These are phyloP conservation scores for Hystrix brachyura DNA, from an alignment of 2,113 vertebrate genomes.

Conservation along the genomic window DNA sequence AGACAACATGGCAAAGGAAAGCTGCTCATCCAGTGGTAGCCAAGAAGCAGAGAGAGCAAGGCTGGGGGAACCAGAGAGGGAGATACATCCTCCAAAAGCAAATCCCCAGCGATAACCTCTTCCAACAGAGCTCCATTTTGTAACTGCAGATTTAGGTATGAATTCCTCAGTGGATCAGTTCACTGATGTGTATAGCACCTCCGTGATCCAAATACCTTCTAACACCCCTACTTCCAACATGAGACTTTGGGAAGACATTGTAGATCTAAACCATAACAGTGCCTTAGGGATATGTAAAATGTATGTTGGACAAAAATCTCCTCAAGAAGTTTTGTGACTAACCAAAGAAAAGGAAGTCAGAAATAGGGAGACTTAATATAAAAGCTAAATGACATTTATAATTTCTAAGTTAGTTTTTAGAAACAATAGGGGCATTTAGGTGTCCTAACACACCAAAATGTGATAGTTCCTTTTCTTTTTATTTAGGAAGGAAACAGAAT, in stretches of 20 bases:
- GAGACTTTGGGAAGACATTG: background rate
- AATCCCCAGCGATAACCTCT: background rate
- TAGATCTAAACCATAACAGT: background rate
- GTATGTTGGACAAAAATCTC: background rate
- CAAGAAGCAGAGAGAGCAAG: background rate
- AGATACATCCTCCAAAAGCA: background rate
- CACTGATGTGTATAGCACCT: background rate
- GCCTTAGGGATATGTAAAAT: background rate
- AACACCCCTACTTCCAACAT: background rate
- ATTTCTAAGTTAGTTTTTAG: constrained; percentile 10
- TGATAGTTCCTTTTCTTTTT: background rate
- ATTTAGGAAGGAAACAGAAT: background rate
- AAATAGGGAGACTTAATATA: background rate
- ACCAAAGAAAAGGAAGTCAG: background rate
- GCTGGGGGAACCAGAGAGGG: background rate
- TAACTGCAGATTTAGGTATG: background rate
- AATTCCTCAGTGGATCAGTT: background rate
- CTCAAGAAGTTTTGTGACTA: background rate
- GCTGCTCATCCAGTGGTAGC: no score
- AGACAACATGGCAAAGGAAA: background rate
- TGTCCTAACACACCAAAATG: background rate
- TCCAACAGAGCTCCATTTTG: background rate
- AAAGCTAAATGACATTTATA: background rate
- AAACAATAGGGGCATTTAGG: background rate
- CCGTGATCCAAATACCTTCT: background rate